A percentile compares a stretch with the other conserved stretches of the same genome.
These are phyloP conservation scores for Oreohelix idahoensis DNA, from an alignment of 1,140 invertebrate species.

Conservation along the genomic window DNA sequence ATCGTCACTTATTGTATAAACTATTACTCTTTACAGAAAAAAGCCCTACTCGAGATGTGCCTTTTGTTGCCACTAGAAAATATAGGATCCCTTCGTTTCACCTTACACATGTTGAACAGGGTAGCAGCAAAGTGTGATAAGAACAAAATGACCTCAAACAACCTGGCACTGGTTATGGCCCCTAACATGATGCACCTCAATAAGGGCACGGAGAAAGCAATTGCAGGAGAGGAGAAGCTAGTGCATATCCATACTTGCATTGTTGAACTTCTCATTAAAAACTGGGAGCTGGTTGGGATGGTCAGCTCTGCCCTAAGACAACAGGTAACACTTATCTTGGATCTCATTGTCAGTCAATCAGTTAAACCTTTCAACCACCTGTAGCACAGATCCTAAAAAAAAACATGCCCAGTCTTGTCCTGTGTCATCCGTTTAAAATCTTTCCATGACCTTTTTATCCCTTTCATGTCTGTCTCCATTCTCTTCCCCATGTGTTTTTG, in stretches of 20 bases:
- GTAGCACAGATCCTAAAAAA: too few relatives aligned
- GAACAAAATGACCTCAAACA: slow-evolving; percentile 87
- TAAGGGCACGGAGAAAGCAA: slow-evolving; percentile 74
- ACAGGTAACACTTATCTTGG: too few relatives aligned
- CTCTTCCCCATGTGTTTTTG: too few relatives aligned
- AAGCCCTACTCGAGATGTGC: slow-evolving; percentile 79
- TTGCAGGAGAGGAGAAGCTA: slow-evolving; percentile 61
- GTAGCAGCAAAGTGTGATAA: slow-evolving; percentile 78
- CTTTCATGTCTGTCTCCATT: too few relatives aligned
- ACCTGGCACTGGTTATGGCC: slow-evolving; percentile 85
- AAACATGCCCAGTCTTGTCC: too few relatives aligned
- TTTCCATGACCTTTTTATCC: too few relatives aligned
- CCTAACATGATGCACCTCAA: slow-evolving; percentile 86
- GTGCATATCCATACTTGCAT: slow-evolving; percentile 68
- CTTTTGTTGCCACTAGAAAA: slow-evolving; percentile 79
- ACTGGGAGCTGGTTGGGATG: slow-evolving; percentile 82
- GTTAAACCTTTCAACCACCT: background rate
- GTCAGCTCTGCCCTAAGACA: slow-evolving; percentile 64
- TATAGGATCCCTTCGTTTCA: slow-evolving; percentile 80
- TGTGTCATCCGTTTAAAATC: too few relatives aligned
- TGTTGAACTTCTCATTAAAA: slow-evolving; percentile 83
- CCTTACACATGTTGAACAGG: slow-evolving; percentile 79
- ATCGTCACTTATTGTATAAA: too few relatives aligned
- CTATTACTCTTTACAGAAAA: slow-evolving; percentile 58
- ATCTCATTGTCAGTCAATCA: too few relatives aligned